Base-by-base conservation (phyloP, 2,113 vertebrate genomes). In the Pungitius pungitius region DNA sequence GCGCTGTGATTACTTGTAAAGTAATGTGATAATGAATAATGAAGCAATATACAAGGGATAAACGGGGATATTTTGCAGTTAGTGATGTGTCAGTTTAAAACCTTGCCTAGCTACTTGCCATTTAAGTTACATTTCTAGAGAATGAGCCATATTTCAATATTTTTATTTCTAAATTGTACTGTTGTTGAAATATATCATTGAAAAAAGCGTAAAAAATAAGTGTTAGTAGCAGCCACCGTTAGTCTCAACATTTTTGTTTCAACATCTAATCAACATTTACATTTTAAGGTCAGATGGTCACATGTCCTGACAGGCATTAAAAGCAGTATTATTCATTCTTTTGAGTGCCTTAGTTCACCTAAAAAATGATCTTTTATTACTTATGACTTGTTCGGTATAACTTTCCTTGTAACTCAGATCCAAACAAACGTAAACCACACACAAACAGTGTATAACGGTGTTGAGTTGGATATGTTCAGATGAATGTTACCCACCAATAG, bases 401-500 rank as follows among this genome's bases (percentile, higher is more conserved):
- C 39, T 15, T 43, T 2, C 22, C 40, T 3, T 51, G 51, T 49
- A 22, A 43, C 3, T 63, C 1, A 40, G 22, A 22, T 45, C 15
- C 11, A 66, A 78, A 78, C 56, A 51, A 65, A 52, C 59, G n/a
- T 40, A 30, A 26, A 73, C 40, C 60, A 78, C 40, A 68, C 33
- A 8, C 10, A 12, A 15, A 64, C 10, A 65, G 30, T 30, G 30
- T 30, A 4, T 30, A 69, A 43, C 39, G 40, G 3, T 18, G 33
- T 42, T 35, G 24, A 71, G 26, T 55, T 54, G 35, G 14, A 45
- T 7, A 6, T 49, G 8, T 3, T 30, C 30, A 30, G 30, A 30
- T 30, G 30, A n/a, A n/a, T n/a, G n/a, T n/a, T n/a, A n/a, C 78
- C 66, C 33, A 55, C 17, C 12, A 42, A 24, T 35, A 22, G 40